Conservation (phyloP, 2,888 invertebrate genomes). For the Digitonthophagus gazella region DNA sequence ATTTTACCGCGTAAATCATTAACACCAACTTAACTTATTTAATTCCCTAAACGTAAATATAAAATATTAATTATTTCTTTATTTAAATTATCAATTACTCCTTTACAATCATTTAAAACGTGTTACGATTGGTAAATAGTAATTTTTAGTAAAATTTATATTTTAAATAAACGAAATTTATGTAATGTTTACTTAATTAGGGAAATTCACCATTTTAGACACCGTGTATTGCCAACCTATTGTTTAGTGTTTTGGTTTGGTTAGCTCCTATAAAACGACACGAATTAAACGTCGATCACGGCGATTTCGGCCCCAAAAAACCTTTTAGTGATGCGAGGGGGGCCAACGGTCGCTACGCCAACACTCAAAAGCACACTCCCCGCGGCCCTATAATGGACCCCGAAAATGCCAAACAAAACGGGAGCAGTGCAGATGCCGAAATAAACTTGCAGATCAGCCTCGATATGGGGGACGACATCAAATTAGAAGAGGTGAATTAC, state of each 20-base stretch:
- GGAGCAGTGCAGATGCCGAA: constrained; percentile 49
- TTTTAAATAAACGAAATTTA: background rate
- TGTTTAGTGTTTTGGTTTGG: constrained; percentile 38
- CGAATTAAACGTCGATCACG: constrained; percentile 5
- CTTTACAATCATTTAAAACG: too few species aligned
- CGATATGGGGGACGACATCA: constrained; percentile 78
- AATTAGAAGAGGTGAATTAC: constrained; percentile 74
- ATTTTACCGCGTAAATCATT: background rate
- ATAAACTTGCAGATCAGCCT: constrained; percentile 46
- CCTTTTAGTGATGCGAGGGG: constrained; percentile 26
- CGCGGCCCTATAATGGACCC: constrained; percentile 44
- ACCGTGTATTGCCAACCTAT: constrained; percentile 28
- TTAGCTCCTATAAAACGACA: constrained; percentile 29
- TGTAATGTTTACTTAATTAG: constrained; percentile 7
- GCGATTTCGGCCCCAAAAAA: constrained; percentile 9
- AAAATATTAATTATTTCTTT: background rate
- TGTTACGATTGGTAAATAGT: too few species aligned
- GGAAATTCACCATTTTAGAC: constrained; percentile 21
- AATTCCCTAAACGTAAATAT: background rate
- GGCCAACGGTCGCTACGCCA: constrained; percentile 3
- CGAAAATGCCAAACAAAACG: constrained; percentile 45
- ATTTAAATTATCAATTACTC: too few species aligned
- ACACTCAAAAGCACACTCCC: constrained; percentile 22
- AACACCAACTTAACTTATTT: background rate
- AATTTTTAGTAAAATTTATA: background rate